Evolutionary conservation across 2,888 invertebrate species (phyloP).

Genomic region (Orgyia antiqua): DNA sequence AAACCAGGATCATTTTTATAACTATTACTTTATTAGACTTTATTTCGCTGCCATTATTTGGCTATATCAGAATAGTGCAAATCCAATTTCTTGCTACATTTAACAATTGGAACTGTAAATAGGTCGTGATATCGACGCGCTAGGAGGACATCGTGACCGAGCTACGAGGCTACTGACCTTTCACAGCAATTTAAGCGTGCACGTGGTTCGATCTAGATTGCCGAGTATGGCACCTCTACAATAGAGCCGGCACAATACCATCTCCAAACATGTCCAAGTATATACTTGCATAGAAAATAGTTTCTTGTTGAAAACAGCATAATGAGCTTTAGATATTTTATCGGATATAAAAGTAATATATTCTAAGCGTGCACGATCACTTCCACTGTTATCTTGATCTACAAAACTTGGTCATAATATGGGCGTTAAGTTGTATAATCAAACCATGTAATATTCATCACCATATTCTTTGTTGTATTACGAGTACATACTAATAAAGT

Average conservation of each 20-base stretch:
- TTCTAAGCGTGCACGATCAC: no score
- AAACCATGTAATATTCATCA: no score
- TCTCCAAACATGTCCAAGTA: conserved; percentile 12
- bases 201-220: conserved; percentile 47
- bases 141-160: conserved; percentile 63
- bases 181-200: conserved; percentile 46
- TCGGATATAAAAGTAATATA: no score
- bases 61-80: conserved; percentile 17
- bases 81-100: conserved; percentile 29
- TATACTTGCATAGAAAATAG: conserved; percentile 10
- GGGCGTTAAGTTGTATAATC: no score
- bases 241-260: conserved; percentile 12
- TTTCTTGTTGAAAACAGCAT: background rate
- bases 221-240: conserved; percentile 22
- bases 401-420: no score
- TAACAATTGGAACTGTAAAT: conserved; percentile 64
- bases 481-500: no score
- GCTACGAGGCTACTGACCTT: conserved; percentile 63
- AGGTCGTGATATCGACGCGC: conserved; percentile 61
- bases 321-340: no score
- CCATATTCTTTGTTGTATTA: no score
- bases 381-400: no score
- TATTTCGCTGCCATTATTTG: conserved; percentile 25
- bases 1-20: no score
- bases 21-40: no score